Evolutionary conservation across 2,888 invertebrate species (phyloP).

Genomic region (Lithophane semibrunnea): DNA sequence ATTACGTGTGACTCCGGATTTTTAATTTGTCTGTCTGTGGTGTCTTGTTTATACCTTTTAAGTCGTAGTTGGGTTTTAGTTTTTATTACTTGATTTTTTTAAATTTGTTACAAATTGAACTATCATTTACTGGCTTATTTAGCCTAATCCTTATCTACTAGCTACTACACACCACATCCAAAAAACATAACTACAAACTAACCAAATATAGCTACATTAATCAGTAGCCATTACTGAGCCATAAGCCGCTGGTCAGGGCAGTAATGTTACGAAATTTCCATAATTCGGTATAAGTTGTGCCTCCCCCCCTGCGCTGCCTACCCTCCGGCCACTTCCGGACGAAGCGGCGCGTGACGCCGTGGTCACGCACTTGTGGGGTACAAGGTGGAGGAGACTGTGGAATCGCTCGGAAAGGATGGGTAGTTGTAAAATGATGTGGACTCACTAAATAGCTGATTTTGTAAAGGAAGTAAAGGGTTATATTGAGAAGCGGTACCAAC

Average conservation of each 20-base stretch:
- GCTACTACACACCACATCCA: background rate
- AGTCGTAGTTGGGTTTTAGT: no score
- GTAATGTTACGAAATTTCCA: conserved; percentile 74
- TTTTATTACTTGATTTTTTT: no score
- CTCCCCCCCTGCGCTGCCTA: conserved; percentile 42
- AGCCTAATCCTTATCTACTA: background rate
- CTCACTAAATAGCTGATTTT: no score
- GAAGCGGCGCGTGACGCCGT: conserved; percentile 77
- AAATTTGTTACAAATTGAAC: background rate
- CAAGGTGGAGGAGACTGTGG: conserved; percentile 39
- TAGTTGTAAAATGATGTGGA: background rate
- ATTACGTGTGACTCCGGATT: no score
- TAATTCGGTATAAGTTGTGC: conserved; percentile 69
- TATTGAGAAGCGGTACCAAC: no score
- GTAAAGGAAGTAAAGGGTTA: no score
- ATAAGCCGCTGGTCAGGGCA: conserved; percentile 66
- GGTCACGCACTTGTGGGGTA: conserved; percentile 74
- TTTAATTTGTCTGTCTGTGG: no score
- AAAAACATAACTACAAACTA: background rate
- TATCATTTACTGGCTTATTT: background rate
- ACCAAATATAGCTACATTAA: conserved; percentile 40
- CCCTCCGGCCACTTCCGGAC: conserved; percentile 77
- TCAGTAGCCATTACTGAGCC: conserved; percentile 45
- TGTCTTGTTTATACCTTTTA: no score
- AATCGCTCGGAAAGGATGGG: background rate